Percentiles rank a stretch among this genome's conserved stretches.
These are phyloP conservation scores for Trypoxylus dichotomus DNA, from an alignment of 1,140 invertebrate genomes.

Conservation along the genomic window DNA sequence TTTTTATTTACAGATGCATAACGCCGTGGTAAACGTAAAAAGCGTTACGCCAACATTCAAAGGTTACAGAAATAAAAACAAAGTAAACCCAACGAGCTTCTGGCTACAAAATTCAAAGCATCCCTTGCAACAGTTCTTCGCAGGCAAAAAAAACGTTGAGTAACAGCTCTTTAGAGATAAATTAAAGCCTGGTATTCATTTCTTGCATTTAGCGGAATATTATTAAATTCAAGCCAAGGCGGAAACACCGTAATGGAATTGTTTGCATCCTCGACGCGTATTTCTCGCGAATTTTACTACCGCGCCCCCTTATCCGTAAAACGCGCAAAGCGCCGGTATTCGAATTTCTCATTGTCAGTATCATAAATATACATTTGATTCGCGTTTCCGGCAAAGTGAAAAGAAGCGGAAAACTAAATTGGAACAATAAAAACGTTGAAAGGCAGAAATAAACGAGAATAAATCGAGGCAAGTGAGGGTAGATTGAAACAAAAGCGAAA, in stretches of 20 bases:
- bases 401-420: constrained; percentile 3
- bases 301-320: neutral
- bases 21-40: neutral
- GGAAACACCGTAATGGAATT: no score
- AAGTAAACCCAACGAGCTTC: no score
- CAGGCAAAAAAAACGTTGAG: no score
- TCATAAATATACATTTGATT: constrained; percentile 8
- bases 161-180: no score
- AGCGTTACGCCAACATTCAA: neutral
- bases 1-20: neutral
- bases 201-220: no score
- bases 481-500: constrained; percentile 7
- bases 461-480: neutral
- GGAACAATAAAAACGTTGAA: neutral
- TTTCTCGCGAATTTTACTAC: neutral
- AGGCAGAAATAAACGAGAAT: neutral
- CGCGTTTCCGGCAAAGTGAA: neutral
- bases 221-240: no score
- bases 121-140: no score
- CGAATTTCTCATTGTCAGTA: constrained; percentile 2
- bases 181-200: no score
- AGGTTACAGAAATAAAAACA: neutral
- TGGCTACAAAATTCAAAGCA: no score
- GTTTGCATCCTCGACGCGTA: neutral
- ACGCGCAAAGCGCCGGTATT: neutral